Evolutionary conservation across 2,797 vertebrate genomes (phyloP), one percentile per base, ranked within the genome.

Genomic region (Alcedo atthis): DNA sequence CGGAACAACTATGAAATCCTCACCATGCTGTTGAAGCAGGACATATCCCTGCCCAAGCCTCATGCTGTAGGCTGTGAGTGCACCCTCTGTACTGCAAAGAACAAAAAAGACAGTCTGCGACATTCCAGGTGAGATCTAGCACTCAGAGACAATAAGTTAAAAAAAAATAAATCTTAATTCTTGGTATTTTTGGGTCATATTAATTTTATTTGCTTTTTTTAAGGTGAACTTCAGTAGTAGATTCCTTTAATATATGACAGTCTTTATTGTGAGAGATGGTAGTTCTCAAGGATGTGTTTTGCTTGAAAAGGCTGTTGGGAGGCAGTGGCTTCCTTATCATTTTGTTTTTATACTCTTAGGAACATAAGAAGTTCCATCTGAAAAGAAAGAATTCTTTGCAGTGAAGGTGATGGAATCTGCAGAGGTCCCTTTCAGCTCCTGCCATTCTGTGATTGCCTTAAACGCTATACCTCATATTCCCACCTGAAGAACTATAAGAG

Each of bases 1-100:
- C 98, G 99, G 93, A 99, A 99, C 97, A 99, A 99, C 97, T 99
- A 99, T 62, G 99, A 99, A 97, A 99, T 99, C 95, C 98, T 99
- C 83, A 99, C 99, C 30, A 99, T 99, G 99, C 97, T 99, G 43
- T 97, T 99, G 91, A 99, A 99, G 89, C 99, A 99, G 96, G 99
- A 99, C 90, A 99, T 99, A 93, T 99, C 99, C 2, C 97, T 99
- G 70, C 99, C 99, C 17, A 98, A 99, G 87, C 99, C 99, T n/a
- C 99, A 99, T 40, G 99, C 99, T 15, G 99, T 99, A 15, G 99
- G 99, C 94, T 99, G 99, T 94, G 99, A 99, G 91, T 99, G 99
- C 94, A 99, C 98, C 0, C 97, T 99, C 67, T 99, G 99, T 97
- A 99, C 99, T 48, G 99, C 99, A 93, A 99, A 99, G 96, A 99